Conservation (phyloP, 2,113 vertebrate species). For the Ctenodactylus gundi region DNA sequence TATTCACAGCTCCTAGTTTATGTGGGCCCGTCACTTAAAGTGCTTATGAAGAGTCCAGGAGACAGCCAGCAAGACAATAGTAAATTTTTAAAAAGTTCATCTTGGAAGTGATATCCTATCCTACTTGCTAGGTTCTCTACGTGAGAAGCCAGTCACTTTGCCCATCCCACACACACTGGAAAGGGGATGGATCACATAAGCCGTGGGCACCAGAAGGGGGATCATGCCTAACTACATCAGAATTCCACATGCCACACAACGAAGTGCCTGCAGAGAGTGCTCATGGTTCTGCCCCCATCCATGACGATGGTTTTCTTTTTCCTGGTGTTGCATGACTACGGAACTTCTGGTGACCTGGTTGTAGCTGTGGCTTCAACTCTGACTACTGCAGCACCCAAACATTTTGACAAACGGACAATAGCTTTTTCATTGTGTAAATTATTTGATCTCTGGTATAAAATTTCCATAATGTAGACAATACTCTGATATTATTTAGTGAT, state of each 20-base stretch:
- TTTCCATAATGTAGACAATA: neutral
- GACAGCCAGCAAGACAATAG: neutral
- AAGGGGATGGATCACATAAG: neutral
- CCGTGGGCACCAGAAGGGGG: neutral
- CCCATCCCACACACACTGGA: neutral
- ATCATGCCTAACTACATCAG: neutral
- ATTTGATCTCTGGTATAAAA: neutral
- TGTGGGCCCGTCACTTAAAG: neutral
- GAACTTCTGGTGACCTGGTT: neutral
- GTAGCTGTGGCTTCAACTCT: neutral
- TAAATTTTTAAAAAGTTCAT: neutral
- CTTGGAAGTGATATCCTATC: neutral
- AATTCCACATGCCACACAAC: neutral
- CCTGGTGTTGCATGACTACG: neutral
- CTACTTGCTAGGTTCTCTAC: neutral
- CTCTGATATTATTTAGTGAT: neutral
- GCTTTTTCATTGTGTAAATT: neutral
- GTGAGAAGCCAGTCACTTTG: neutral
- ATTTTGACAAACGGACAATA: neutral
- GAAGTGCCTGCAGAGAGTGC: neutral
- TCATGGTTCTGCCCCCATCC: fast-evolving
- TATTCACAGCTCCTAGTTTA: neutral
- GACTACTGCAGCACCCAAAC: neutral
- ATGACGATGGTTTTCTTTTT: neutral
- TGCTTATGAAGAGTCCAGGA: neutral